Evolutionary conservation across 2,888 invertebrate genomes (phyloP), one percentile per base, ranked within the genome.

Genomic region (Cantharis nigra): DNA sequence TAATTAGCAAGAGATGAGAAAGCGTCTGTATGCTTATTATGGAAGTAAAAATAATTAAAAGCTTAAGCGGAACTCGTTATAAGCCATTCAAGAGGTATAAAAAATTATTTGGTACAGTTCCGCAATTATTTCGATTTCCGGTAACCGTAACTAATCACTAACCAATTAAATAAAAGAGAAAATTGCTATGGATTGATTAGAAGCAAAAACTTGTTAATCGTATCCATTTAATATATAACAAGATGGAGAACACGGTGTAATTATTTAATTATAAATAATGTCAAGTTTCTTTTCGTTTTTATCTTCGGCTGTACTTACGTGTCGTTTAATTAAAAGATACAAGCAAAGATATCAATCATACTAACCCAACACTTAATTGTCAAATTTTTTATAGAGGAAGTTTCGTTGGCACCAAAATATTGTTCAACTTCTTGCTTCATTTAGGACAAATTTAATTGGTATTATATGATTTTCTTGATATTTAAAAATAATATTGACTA

Each of bases 1-100:
- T 72, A 76, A 76, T 76, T 76, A 76, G 76, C 71, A 69, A 28
- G 69, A 72, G 76, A 72, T 69, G 76, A 76, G 76, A 76, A 76
- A 76, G 76, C 72, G 71, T 49, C 67, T 69, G 69, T 72, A 67
- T 67, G 65, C 65, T 67, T 67, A 69, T 75, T 76, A 63, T 76
- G 33, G 65, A 18, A 70, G 74, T 64, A 26, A 26, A 20, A 67
- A 67, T 67, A 67, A 67, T 67, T 67, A 67, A 67, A 67, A 67
- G 26, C 2, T 23, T 67, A 67, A 26, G 65, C 65, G 65, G 65
- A 67, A 67, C 65, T 67, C 65, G 26, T 67, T 67, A 67, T 26
- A 26, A 23, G 20, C 65, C 65, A 67, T 67, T 67, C 23, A 67
- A 67, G 26, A 67, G 13, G 9, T 67, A 67, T 23, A 67, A 67